Percentiles rank a stretch among this genome's conserved stretches.
These are phyloP conservation scores for Hippocampus barbouri DNA, from an alignment of 2,113 vertebrate genomes.

Conservation along the genomic window DNA sequence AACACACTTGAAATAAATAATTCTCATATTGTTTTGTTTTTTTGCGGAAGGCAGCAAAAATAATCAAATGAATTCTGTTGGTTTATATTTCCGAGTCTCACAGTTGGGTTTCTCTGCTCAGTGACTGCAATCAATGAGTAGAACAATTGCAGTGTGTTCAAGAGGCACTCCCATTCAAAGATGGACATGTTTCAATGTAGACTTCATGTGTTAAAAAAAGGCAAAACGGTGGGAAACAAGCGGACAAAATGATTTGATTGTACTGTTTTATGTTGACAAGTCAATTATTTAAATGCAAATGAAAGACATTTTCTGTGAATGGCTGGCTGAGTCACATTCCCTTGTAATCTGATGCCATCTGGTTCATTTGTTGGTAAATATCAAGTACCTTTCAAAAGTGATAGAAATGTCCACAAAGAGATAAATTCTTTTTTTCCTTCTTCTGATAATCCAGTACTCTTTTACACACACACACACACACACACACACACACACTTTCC, in stretches of 20 bases:
- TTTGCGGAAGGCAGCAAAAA: no score
- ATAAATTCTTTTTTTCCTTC: constrained; percentile 34
- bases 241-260: background rate
- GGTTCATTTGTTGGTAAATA: background rate
- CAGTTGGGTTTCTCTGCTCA: background rate
- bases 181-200: constrained; percentile 7
- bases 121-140: background rate
- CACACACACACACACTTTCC: constrained; percentile 7
- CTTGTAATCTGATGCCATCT: background rate
- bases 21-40: no score
- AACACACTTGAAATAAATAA: background rate
- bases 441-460: background rate
- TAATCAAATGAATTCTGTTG: background rate
- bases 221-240: background rate
- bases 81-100: background rate
- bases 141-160: background rate
- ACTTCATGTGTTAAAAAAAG: background rate
- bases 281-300: constrained; percentile 38
- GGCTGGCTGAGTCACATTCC: constrained; percentile 7
- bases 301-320: constrained; percentile 56
- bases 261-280: constrained; percentile 22
- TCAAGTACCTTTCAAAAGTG: background rate
- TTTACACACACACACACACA: constrained; percentile 12
- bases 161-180: background rate
- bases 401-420: background rate